Base-by-base conservation (phyloP, 2,888 invertebrate species). In the Pyralis farinalis region DNA sequence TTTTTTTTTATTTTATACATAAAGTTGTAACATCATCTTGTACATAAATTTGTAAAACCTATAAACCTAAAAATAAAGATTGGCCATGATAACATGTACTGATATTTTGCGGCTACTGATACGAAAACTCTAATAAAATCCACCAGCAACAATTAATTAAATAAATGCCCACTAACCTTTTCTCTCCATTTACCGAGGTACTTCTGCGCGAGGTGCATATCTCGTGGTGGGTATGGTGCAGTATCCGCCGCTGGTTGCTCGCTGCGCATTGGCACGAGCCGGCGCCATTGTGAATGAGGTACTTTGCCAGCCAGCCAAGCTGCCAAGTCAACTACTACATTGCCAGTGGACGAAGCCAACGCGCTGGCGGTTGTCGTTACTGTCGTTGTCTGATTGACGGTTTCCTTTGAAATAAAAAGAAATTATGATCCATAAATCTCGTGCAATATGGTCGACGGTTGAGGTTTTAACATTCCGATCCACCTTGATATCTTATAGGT, bases 261-360 rank as follows among this genome's bases (percentile, higher is more conserved):
- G 37, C 41, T 45, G 53, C 40, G 47, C 37, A 53, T 58, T 20
- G 46, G 45, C 36, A 68, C 65, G 34, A 87, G 71, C 1, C 82
- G 75, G 1, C 81, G 69, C 90, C 89, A 88, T 45, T 79, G 72
- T 21, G 61, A 48, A 59, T 76, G 82, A 37, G 85, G 73, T 52
- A 89, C 85, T 33, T 59, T 58, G 8, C 89, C 88, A 11, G 79
- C 79, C 42, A 90, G 59, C 89, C 91, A 91, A 25, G 91, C 90
- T 1, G 86, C 90, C 38, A 92, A 72, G 44, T 91, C 87, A 12
- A 92, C 78, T 16, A 87, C 86, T 40, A 85, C 46, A 78, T 84
- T 66, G 64, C 86, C 66, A 25, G 78, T 42, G 40, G 77, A 34
- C 34, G 69, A 40, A 39, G 79, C 46, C 0, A 55, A 49, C 1